These are phyloP conservation scores for Dipodomys spectabilis DNA, from an alignment of 2,113 vertebrate genomes.

Conservation along the genomic window DNA sequence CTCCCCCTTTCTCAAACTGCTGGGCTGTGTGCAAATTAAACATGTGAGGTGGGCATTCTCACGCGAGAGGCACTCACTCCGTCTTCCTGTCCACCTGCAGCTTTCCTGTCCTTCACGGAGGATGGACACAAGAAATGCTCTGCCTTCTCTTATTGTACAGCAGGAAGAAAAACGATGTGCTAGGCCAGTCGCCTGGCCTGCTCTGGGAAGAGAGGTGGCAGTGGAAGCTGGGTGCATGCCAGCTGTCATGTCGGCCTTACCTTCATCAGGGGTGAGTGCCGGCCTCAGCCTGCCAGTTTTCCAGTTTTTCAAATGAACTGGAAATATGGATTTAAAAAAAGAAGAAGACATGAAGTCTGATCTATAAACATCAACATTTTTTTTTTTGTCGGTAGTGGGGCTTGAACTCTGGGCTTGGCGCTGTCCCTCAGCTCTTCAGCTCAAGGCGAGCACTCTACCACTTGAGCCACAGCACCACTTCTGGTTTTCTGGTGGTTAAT, in stretches of 20 bases:
- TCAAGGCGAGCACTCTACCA: no score
- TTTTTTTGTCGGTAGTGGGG: no score
- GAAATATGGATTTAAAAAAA: conserved; percentile 5
- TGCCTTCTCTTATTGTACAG: background rate
- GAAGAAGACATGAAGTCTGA: background rate
- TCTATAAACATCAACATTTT: background rate
- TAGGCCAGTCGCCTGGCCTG: background rate
- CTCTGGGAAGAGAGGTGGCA: rapidly evolving
- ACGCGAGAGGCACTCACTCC: background rate
- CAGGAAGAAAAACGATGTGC: rapidly evolving
- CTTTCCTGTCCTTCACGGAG: background rate
- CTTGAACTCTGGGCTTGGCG: no score
- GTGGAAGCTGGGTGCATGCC: rapidly evolving
- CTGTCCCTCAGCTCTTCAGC: no score
- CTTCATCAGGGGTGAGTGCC: background rate
- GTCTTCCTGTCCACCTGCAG: background rate
- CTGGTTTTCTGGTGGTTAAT: no score
- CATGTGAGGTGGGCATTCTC: rapidly evolving
- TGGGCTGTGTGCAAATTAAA: background rate
- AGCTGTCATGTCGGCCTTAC: no score
- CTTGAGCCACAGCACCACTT: no score
- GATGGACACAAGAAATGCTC: background rate
- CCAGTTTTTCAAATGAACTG: conserved; percentile 11
- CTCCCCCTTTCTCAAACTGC: background rate
- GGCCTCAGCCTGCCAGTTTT: background rate